These are phyloP conservation scores for Lycia hirtaria DNA, from an alignment of 2,888 invertebrate species.

Conservation along the genomic window DNA sequence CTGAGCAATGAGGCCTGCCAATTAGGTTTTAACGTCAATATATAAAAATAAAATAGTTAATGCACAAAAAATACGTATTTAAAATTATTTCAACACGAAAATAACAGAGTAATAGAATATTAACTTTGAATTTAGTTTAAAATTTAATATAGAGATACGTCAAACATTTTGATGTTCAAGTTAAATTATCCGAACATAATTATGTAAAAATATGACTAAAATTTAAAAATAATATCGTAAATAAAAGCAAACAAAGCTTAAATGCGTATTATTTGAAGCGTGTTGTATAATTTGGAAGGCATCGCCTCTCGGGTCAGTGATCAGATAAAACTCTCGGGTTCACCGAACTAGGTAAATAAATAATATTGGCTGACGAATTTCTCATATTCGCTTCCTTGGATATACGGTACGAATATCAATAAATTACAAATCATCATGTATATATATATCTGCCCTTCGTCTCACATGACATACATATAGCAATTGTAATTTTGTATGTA, in stretches of 20 bases:
- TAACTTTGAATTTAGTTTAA: background rate
- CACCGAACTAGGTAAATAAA: background rate
- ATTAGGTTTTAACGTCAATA: no score
- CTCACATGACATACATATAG: no score
- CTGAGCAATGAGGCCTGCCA: no score
- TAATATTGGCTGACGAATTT: background rate
- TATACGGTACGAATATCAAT: background rate
- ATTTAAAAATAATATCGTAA: background rate
- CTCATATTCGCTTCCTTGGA: background rate
- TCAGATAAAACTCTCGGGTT: background rate
- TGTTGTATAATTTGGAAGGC: background rate
- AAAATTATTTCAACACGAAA: no score
- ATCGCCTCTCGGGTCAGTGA: background rate
- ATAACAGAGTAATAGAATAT: no score
- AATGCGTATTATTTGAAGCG: background rate
- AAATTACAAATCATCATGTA: background rate
- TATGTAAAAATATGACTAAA: background rate
- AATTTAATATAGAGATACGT: background rate
- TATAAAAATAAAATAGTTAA: no score
- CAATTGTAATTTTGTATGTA: no score
- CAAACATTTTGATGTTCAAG: background rate
- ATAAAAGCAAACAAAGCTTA: no score
- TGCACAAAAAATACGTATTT: background rate
- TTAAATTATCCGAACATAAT: background rate
- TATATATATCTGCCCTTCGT: no score